Evolutionary conservation across 2,113 vertebrate species (phyloP), one percentile per base, ranked within the genome.

Genomic region (Vicugna pacos): DNA sequence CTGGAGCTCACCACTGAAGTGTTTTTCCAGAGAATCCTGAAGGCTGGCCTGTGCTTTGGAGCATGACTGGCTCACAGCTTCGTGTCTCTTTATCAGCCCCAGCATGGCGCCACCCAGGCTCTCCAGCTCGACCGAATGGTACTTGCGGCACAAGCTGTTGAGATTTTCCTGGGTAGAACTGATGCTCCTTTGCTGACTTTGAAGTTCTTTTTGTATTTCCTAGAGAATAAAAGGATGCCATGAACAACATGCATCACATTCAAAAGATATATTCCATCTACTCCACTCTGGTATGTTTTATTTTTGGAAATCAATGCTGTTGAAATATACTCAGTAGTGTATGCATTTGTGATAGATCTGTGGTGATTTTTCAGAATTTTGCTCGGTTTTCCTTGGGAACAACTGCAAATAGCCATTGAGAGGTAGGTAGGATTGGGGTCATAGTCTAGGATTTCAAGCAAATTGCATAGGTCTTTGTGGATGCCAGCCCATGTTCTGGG

Each of bases 121-220:
- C 87, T 99, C 99, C 97, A 99, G 97, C 96, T 99, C 99, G 16
- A 95, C 97, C 0, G 99, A 99, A 46, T 99, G 99, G 97, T 99
- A 99, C 32, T 99, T 99, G 90, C 99, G 99, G 96, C 99, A 99
- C 54, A 99, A 98, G 60, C 98, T 97, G 17, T 99, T 99, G 80
- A 99, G 99, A 12, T 98, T 98, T 97, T 99, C 99, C 91, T 98
- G 98, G 1, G 98, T 98, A 0, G 97, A 98, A 93, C 99, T 99
- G 97, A 99, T 99, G 97, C 94, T 98, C 89, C 98, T 98, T 69
- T 99, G 99, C 94, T 99, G 99, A 75, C 98, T 98, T 94, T 99
- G 99, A 89, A 99, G 99, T 50, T 99, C 98, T 95, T 98, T 98
- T 92, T 99, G 99, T 62, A 99, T 98, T 89, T 99, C 99, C 99